A percentile compares a stretch with the other conserved stretches of the same genome.
phyloP scores from a whole-genome alignment of 1,140 invertebrate species.

The Polyergus mexicanus region DNA sequence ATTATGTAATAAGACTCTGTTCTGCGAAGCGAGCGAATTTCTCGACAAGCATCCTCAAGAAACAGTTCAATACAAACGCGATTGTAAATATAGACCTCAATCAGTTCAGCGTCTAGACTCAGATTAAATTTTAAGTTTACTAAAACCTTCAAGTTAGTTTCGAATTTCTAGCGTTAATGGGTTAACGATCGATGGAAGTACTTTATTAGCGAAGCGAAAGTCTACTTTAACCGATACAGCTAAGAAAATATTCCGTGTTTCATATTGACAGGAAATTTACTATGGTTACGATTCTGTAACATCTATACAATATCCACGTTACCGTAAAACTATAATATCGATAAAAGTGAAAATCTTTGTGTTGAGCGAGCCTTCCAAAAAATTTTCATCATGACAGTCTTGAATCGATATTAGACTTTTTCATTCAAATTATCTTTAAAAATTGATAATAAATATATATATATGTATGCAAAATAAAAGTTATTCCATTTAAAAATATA shows the following conservation, averaged over 20 bases:
- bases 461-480: neutral
- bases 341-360: constrained; percentile 59
- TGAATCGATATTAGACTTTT: constrained; percentile 2
- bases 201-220: constrained; percentile 11
- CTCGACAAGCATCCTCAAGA: neutral
- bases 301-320: constrained; percentile 17
- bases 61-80: neutral
- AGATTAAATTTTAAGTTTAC: neutral
- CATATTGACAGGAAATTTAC: constrained; percentile 35
- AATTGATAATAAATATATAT: too few relatives aligned
- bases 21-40: neutral
- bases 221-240: neutral
- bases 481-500: neutral
- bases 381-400: constrained; percentile 12
- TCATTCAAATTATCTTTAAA: constrained; percentile 24
- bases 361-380: neutral
- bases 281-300: constrained; percentile 9
- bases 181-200: neutral
- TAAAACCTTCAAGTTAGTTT: constrained; percentile 1
- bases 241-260: constrained; percentile 14
- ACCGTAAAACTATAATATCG: constrained; percentile 21
- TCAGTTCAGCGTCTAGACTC: neutral
- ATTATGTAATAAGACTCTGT: neutral
- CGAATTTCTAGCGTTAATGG: constrained; percentile 10
- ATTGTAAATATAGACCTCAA: neutral